Evolutionary conservation across 2,797 vertebrate genomes (phyloP), one percentile per base, ranked within the genome.

Genomic region (Sebastes matsubarae): DNA sequence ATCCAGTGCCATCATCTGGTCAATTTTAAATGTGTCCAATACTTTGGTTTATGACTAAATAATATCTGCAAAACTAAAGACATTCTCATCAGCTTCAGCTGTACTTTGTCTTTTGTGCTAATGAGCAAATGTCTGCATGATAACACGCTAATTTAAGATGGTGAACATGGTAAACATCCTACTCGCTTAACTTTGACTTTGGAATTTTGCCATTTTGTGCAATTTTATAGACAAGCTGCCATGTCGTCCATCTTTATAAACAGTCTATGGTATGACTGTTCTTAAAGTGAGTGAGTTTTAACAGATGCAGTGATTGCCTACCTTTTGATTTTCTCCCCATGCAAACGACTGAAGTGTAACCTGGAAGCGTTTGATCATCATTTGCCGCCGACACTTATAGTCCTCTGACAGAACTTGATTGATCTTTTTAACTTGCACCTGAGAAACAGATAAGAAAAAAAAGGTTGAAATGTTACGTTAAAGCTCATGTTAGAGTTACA

Each of bases 251-350:
- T 42, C 38, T 42, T 42, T 42, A 42, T 42, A 42, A 42, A 42
- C 38, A 42, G 38, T 42, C 0, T 42, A 42, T 55, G 25, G 2
- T 38, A 18, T 8, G 5, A n/a, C 12, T 55, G 5, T 12, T 71
- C 2, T 27, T 22, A 54, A 52, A 75, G 5, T 50, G 3, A 36
- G 5, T 5, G 7, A 52, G 27, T 16, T 52, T 2, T 16, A 64
- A 61, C 16, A 13, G 24, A 8, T 30, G 57, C 12, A 69, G 22
- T 38, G 29, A 60, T 65, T 32, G 12, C 89, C 24, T 79, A 98
- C 97, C 96, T 96, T 89, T 58, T 95, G 94, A 67, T 95, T 95
- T 57, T 97, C 97, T 25, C 97, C 96, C 97, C 97, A 98, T 24
- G 96, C 88, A 93, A 98, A 98, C 2, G 97, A 97, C 36, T 97